Evolutionary conservation across 30 jellyfish, hydroid and myxozoan genomes (phyloP).

Genomic region (Hydra vulgaris): DNA sequence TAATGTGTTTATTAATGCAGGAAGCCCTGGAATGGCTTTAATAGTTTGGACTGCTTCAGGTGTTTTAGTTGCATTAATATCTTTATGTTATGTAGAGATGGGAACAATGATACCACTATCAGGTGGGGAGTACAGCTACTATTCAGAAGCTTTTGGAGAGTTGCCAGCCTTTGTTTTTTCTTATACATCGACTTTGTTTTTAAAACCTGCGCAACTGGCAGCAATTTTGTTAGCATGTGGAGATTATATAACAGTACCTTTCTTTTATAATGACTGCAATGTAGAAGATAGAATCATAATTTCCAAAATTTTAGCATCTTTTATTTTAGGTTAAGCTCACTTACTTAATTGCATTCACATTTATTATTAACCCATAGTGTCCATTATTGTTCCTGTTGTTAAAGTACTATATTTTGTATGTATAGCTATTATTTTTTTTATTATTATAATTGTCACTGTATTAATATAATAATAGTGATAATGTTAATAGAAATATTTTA

Average conservation of each 20-base stretch:
- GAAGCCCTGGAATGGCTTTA: conserved; percentile 52
- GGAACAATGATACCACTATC: conserved; percentile 66
- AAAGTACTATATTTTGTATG: too few relatives aligned
- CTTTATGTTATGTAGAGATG: conserved; percentile 67
- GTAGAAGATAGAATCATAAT: conserved; percentile 24
- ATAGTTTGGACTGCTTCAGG: conserved; percentile 64
- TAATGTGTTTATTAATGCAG: conserved; percentile 37
- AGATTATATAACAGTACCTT: conserved; percentile 68
- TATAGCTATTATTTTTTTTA: too few relatives aligned
- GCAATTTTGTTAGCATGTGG: conserved; percentile 89
- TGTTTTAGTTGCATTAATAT: conserved; percentile 34
- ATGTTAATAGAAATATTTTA: too few relatives aligned
- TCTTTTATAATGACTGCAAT: conserved; percentile 27
- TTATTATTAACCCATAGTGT: too few relatives aligned
- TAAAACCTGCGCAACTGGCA: conserved; percentile 75
- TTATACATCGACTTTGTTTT: conserved; percentile 44
- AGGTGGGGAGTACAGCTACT: conserved; percentile 81
- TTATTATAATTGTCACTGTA: too few relatives aligned
- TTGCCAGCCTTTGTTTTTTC: conserved; percentile 52
- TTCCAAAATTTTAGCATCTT: conserved; percentile 63
- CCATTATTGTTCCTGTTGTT: too few relatives aligned
- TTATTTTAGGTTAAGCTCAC: conserved; percentile 47
- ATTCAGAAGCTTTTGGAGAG: conserved; percentile 72
- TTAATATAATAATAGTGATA: too few relatives aligned
- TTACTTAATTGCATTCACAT: not conserved